A percentile compares a stretch with the other conserved stretches of the same genome.
These are phyloP conservation scores for Cercopithecus hamlyni DNA, from an alignment of 2,797 vertebrate genomes.

Conservation along the genomic window DNA sequence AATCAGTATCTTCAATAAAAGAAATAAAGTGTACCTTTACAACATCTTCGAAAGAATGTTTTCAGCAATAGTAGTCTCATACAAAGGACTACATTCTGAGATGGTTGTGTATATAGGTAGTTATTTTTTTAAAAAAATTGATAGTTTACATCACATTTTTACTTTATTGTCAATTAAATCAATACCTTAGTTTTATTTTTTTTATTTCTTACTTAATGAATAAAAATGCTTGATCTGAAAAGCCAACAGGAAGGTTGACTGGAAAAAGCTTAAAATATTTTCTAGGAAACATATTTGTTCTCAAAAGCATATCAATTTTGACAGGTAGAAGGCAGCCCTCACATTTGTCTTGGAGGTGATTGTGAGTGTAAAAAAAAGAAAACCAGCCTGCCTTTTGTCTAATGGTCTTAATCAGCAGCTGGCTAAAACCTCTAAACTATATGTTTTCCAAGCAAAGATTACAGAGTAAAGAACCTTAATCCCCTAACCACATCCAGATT, in stretches of 20 bases:
- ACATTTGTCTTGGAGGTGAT: slow-evolving; percentile 65
- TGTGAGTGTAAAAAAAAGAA: slow-evolving; percentile 58
- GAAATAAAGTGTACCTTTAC: neutral
- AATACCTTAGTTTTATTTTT: neutral
- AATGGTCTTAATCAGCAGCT: slow-evolving; percentile 73
- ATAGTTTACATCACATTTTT: neutral
- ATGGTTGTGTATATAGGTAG: neutral
- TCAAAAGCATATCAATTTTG: slow-evolving; percentile 61
- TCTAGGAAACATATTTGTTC: slow-evolving; percentile 43
- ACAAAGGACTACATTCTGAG: neutral
- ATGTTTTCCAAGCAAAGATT: slow-evolving; percentile 78
- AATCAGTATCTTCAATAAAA: neutral
- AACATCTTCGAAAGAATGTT: neutral
- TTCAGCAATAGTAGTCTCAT: neutral
- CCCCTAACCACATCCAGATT: slow-evolving; percentile 79
- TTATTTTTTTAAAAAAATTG: neutral
- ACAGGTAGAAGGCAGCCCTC: slow-evolving; percentile 60
- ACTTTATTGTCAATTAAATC: neutral
- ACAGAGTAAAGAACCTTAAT: slow-evolving; percentile 76
- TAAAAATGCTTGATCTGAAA: neutral
- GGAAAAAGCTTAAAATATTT: slow-evolving; percentile 57
- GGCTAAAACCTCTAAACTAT: slow-evolving; percentile 74
- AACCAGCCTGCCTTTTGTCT: slow-evolving; percentile 64
- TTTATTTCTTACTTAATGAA: neutral
- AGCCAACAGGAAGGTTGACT: neutral